Evolutionary conservation across 2,888 invertebrate species (phyloP), one percentile per base, ranked within the genome.

Genomic region (Cataglyphis albicans): DNA sequence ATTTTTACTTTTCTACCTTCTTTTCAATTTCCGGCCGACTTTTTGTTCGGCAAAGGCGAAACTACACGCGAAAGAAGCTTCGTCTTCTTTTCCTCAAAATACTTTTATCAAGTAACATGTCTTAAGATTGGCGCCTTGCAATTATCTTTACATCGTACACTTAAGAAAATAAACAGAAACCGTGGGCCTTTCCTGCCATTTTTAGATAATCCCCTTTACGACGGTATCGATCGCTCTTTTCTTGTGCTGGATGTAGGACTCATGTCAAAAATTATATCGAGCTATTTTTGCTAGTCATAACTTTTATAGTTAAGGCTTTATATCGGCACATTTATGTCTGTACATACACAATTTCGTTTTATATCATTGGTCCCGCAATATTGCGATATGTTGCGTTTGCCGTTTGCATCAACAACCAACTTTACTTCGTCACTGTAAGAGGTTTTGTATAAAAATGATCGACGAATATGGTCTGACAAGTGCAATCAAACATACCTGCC

Each of bases 61-160:
- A 61, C 75, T 67, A 64, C 68, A 32, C 61, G 63, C 68, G 82
- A 57, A 76, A 74, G 72, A 59, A 44, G 18, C 12, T n/a, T 38
- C 21, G 12, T n/a, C 21, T 84, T 64, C 72, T 63, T 73, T 74
- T 72, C 41, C 21, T 21, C 59, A 9, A 70, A 4, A 41, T 41
- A 7, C 29, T 48, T 25, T 55, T 25, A 41, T 81, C 81, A 75
- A 82, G 82, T 84, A 67, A 82, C 83, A 87, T 87, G 74, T 75
- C 76, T 87, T 84, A 38, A 73, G 61, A 68, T 74, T 68, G 78
- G 18, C 41, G 41, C 21, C 59, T 29, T 38, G 18, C 32, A 70
- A 72, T 70, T 55, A 25, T 52, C 57, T 78, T 59, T 41, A 68
- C 21, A 32, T 70, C 18, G 10, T 21, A 68, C 44, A 67, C n/a